Evolutionary conservation across 2,113 vertebrate genomes (phyloP).

Genomic region (Himantopus leucocephalus): DNA sequence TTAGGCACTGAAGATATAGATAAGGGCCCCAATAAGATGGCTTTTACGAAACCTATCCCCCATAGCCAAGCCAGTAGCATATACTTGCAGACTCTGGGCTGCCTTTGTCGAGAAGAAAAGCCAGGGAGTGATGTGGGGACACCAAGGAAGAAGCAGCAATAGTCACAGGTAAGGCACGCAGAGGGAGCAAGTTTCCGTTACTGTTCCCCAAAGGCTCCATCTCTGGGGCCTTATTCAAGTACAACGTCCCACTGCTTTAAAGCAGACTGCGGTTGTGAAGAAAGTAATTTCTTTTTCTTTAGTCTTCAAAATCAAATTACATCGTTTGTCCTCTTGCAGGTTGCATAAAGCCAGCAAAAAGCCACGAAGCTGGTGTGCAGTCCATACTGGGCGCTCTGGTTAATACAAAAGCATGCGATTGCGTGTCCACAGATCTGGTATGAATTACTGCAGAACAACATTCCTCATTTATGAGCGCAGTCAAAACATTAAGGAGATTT

Average conservation of each 20-base stretch:
- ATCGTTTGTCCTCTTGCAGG: not conserved
- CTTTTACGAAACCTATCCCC: not conserved
- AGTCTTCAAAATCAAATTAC: not conserved
- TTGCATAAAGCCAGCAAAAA: not conserved
- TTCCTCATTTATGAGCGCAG: not conserved
- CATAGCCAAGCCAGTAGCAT: not conserved
- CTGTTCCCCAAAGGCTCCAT: not conserved
- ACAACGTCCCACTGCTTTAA: not conserved
- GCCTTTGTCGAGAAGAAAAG: not conserved
- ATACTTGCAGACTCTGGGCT: not conserved
- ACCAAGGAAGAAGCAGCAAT: not conserved
- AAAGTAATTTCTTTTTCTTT: not conserved
- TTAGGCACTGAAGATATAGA: not conserved
- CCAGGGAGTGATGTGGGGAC: not conserved
- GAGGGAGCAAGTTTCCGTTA: not conserved
- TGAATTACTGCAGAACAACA: constrained; percentile 30
- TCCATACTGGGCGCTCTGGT: not conserved
- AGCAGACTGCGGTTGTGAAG: not conserved
- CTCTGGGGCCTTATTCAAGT: not conserved
- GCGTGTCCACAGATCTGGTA: not conserved
- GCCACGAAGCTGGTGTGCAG: not conserved
- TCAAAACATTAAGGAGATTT: constrained; percentile 32
- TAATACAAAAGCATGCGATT: not conserved
- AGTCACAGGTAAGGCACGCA: not conserved
- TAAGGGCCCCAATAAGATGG: too few relatives aligned